Evolutionary conservation across 2,797 vertebrate species (phyloP).

Genomic region (Brachymystax lenok): DNA sequence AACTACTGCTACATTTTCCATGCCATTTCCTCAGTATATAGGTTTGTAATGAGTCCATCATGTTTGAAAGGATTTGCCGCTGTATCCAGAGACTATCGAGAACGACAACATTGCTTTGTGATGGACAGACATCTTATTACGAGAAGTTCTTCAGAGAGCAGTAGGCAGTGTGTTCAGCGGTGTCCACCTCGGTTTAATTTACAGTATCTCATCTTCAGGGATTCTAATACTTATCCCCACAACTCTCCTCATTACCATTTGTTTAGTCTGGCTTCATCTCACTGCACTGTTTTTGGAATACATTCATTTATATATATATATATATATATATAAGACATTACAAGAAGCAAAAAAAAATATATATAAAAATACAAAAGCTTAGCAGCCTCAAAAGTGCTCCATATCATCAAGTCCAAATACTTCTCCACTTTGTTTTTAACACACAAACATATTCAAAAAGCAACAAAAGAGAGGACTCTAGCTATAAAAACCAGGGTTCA

Average conservation of each 20-base stretch:
- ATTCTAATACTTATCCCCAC: neutral
- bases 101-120: neutral
- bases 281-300: conserved; percentile 51
- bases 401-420: conserved; percentile 57
- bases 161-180: conserved; percentile 21
- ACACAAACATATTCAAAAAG: conserved; percentile 37
- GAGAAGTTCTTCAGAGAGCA: conserved; percentile 17
- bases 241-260: conserved; percentile 13
- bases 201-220: conserved; percentile 24
- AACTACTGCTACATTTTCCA: conserved; percentile 44
- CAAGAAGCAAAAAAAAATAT: conserved; percentile 37
- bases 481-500: conserved; percentile 17
- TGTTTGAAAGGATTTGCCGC: no score
- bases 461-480: conserved; percentile 34
- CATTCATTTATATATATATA: conserved; percentile 53
- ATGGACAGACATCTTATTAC: conserved; percentile 33
- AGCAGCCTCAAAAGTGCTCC: conserved; percentile 65
- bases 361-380: conserved; percentile 48
- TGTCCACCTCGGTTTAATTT: conserved; percentile 18
- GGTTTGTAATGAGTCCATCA: neutral
- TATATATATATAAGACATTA: conserved; percentile 34
- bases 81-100: neutral
- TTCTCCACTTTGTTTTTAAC: conserved; percentile 51
- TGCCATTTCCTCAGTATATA: conserved; percentile 26
- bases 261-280: conserved; percentile 23